Base-by-base conservation (phyloP, 2,888 invertebrate species). In the Ceriagrion tenellum region DNA sequence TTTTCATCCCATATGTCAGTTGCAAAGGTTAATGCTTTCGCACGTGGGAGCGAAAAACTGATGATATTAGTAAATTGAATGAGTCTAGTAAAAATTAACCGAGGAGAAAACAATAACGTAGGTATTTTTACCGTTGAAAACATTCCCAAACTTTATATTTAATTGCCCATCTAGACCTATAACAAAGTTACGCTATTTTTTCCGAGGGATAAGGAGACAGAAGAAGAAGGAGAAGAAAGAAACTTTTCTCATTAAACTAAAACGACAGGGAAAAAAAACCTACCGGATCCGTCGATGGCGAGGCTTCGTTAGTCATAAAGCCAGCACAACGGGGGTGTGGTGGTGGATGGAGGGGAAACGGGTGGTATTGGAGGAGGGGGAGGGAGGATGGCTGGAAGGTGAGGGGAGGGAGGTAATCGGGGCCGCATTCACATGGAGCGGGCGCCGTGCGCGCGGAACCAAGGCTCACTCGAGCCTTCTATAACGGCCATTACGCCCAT, bases 171-270 rank as follows among this genome's bases (percentile, higher is more conserved):
- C 69, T 1, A 69, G 69, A 12, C 1, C 23, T 69, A 69, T 20
- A 18, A 0, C 26, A n/a, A 26, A 69, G 69, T 26, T 8, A 26
- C 10, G 16, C 18, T 69, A 2, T 10, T 69, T 69, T 69, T 69
- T 10, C 18, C 20, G 13, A 26, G 69, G 26, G 69, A 69, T 69
- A 26, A 69, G 23, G 23, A 26, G 26, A 26, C 26, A 69, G n/a
- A 69, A 69, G 10, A 69, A 3, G 69, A 1, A 26, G 2, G 26
- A 20, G 59, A 59, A 26, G 59, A 59, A 26, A n/a, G n/a, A 26
- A 69, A 69, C 69, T 69, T 69, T 69, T 69, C 69, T 26, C 69
- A 69, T n/a, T n/a, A 69, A 69, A 69, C 69, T 88, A 88, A 88
- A 88, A 88, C 40, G 47, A 16, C 16, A 40, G 88, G n/a, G n/a